phyloP scores from a whole-genome alignment of 2,113 vertebrate species.

The Sialia sialis region DNA sequence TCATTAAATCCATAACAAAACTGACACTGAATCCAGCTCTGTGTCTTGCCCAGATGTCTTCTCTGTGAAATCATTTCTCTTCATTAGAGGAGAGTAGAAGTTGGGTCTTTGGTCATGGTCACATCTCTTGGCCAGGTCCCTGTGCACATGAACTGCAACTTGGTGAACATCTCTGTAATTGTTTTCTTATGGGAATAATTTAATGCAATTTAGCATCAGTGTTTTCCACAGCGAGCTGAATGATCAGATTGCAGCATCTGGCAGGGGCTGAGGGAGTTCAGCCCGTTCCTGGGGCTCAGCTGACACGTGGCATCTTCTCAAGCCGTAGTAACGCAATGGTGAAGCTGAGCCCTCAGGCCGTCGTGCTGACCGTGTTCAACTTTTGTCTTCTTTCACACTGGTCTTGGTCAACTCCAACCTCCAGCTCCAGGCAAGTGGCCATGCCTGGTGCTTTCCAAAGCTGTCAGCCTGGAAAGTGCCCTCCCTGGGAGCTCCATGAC shows the following conservation, averaged over 20 bases:
- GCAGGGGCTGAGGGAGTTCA: background rate
- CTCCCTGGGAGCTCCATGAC: background rate
- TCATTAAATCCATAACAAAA: background rate
- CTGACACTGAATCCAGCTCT: background rate
- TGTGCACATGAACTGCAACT: background rate
- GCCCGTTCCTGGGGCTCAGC: background rate
- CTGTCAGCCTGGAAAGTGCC: background rate
- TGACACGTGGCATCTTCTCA: constrained; percentile 9
- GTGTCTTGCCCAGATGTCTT: fast-evolving
- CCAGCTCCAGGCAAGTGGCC: background rate
- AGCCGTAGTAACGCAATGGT: background rate
- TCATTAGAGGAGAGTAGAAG: background rate
- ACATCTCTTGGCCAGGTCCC: background rate
- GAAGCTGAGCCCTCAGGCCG: constrained; percentile 11
- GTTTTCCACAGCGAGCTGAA: background rate
- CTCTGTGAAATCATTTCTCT: background rate
- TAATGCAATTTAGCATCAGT: background rate
- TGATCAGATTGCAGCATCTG: constrained; percentile 23
- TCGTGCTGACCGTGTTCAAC: fast-evolving
- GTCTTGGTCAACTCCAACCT: background rate
- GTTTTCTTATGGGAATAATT: background rate
- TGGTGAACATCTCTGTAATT: background rate
- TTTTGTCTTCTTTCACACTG: background rate
- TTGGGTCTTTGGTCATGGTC: background rate
- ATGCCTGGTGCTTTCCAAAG: background rate